Evolutionary conservation across 2,888 invertebrate genomes (phyloP).

Genomic region (Acanthosepion pharaonis): DNA sequence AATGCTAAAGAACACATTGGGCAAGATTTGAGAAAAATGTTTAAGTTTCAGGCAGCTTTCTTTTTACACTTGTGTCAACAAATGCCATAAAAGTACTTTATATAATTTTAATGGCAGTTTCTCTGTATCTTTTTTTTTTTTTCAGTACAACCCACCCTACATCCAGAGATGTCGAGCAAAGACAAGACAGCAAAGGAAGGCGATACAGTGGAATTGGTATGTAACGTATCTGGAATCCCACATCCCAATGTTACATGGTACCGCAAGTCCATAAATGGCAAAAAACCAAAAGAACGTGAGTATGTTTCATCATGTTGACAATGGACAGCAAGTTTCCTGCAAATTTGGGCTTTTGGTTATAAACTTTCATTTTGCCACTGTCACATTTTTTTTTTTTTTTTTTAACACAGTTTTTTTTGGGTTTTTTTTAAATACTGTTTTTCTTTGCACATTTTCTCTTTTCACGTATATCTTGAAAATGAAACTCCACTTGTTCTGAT

Average conservation of each 20-base stretch:
- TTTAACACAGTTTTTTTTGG: no score
- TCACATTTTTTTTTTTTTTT: neutral
- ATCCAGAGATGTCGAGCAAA: constrained; percentile 37
- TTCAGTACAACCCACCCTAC: constrained; percentile 40
- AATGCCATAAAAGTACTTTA: no score
- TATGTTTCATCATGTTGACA: neutral
- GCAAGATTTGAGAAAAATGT: no score
- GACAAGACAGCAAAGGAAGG: constrained; percentile 46
- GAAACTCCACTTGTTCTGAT: neutral
- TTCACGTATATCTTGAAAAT: neutral
- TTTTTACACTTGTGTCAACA: no score
- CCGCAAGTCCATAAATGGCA: constrained; percentile 33
- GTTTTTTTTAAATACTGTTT: no score
- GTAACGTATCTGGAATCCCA: constrained; percentile 45
- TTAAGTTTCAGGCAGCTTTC: no score
- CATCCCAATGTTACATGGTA: constrained; percentile 47
- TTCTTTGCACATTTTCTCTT: neutral
- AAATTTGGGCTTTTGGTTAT: neutral
- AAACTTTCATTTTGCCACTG: neutral
- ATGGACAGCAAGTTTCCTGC: neutral
- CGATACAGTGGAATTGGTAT: constrained; percentile 42
- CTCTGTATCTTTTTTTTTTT: neutral
- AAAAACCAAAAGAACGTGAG: constrained; percentile 43
- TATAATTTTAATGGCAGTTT: no score
- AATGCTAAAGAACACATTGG: no score